Conservation (phyloP, 2,113 vertebrate species). For the Thryonomys swinderianus region DNA sequence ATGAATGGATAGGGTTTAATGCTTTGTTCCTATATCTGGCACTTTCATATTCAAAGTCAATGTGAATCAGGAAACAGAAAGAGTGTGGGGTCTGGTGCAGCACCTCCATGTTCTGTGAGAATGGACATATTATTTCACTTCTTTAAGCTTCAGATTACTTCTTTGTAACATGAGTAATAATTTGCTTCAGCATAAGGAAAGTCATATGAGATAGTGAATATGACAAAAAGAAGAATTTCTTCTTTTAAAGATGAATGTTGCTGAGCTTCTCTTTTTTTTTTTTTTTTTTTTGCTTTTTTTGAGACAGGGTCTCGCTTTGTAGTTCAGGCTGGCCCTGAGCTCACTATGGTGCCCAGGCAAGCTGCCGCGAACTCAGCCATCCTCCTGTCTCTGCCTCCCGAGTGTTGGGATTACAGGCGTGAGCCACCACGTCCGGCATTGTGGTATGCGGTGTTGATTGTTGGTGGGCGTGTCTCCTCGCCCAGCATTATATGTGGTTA, state of each 20-base stretch:
- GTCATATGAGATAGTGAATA: background rate
- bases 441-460: no score
- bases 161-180: background rate
- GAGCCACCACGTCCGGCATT: no score
- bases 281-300: no score
- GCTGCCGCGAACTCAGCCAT: no score
- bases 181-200: background rate
- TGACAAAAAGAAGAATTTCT: background rate
- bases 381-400: no score
- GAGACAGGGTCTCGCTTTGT: no score
- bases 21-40: background rate
- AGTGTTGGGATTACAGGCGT: no score
- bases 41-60: background rate
- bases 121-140: background rate
- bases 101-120: background rate
- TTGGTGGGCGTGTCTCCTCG: no score
- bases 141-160: background rate
- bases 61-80: background rate
- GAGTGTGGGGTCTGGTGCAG: background rate
- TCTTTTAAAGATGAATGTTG: background rate
- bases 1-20: background rate
- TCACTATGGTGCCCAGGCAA: no score
- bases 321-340: no score
- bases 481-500: no score
- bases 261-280: background rate